These are phyloP conservation scores for Rafetus swinhoei DNA, from an alignment of 2,113 vertebrate genomes.

Conservation along the genomic window DNA sequence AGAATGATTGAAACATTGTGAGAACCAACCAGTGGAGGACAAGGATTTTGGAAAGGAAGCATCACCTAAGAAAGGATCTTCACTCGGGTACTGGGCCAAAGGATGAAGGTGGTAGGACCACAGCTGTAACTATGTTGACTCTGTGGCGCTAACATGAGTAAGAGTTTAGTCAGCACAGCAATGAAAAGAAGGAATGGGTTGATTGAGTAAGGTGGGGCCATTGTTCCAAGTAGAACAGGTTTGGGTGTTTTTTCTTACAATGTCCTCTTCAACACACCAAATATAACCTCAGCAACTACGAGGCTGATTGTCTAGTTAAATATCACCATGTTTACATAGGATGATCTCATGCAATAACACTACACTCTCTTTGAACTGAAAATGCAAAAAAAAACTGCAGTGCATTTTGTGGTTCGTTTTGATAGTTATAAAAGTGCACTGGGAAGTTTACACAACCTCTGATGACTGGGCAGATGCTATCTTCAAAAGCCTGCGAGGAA, in stretches of 20 bases:
- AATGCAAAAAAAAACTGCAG: constrained; percentile 42
- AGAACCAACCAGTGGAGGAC: background rate
- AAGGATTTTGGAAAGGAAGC: background rate
- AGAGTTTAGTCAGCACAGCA: background rate
- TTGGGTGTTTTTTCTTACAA: background rate
- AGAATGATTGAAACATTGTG: background rate
- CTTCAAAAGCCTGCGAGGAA: constrained; percentile 49
- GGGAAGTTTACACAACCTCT: constrained; percentile 56
- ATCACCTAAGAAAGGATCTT: background rate
- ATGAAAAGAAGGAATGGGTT: background rate
- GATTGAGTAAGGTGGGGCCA: background rate
- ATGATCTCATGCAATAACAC: background rate
- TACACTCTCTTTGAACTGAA: constrained; percentile 28
- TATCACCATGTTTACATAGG: constrained; percentile 27
- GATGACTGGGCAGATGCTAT: constrained; percentile 41
- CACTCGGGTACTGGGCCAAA: background rate
- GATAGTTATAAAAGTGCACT: constrained; percentile 48
- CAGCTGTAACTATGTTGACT: background rate
- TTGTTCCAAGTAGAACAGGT: background rate
- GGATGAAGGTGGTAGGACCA: background rate
- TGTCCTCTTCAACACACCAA: background rate
- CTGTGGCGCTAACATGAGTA: background rate
- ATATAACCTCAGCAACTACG: background rate
- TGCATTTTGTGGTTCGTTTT: constrained; percentile 50
- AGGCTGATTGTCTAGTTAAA: background rate